Evolutionary conservation across 2,113 vertebrate species (phyloP), one percentile per base, ranked within the genome.

Genomic region (Mystacornis crossleyi): DNA sequence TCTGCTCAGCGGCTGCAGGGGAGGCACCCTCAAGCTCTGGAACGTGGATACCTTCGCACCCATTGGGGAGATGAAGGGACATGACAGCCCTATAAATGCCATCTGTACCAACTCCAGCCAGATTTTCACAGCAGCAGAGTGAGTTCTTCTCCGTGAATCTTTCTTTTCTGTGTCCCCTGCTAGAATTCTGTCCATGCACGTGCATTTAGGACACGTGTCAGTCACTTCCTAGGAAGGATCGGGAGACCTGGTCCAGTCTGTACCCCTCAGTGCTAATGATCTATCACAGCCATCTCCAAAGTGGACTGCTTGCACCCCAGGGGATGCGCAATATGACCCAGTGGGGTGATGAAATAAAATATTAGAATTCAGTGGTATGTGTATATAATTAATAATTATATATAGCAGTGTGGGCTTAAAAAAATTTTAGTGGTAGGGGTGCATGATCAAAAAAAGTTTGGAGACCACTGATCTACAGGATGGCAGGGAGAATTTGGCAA

Each of bases 51-150:
- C 98, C 1, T 99, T 99, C 0, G 97, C 97, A 19, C 97, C 98
- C 16, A 97, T 98, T 4, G 99, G 98, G 23, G 99, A 99, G 81
- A 97, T 99, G 94, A 98, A 98, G 72, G 99, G 98, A 17, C 99
- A 99, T 0, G 99, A 99, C 84, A 99, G 99, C 89, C 99, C 99
- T 14, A 99, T 99, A 94, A 99, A 99, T 64, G 98, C 98, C 71
- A 98, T 99, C 92, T 99, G 98, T 73, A 98, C 98, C 86, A 99
- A 99, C 97, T 98, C 99, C 93, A 98, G 96, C 97, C 99, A 99
- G 47, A 97, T 99, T 80, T 99, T 99, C 97, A 99, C 99, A 43
- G 99, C 99, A 70, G 98, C 99, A 18, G 99, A 99, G 99, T 99
- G 96, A 99, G 99, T 98, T 83, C 28, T 92, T 84, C 34, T 66